Conservation (phyloP, 2,797 vertebrate genomes). For the Podarcis siculus region DNA sequence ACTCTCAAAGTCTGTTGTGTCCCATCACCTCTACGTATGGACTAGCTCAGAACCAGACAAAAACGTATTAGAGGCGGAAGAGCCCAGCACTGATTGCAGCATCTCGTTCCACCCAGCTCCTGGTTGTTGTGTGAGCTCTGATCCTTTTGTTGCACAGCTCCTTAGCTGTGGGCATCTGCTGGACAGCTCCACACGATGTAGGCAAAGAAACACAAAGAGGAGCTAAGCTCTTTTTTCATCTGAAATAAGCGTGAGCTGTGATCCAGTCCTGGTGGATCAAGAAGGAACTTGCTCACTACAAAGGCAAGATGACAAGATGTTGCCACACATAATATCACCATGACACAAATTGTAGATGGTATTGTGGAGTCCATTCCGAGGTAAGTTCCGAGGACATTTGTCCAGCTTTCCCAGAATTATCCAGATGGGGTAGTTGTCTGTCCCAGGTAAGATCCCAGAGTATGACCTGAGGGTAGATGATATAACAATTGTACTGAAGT, state of each 20-base stretch:
- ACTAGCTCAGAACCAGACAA: neutral
- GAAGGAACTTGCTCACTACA: neutral
- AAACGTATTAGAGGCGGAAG: neutral
- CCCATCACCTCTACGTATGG: neutral
- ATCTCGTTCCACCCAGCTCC: neutral
- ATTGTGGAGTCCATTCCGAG: neutral
- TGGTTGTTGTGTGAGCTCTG: no score
- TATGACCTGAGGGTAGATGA: no score
- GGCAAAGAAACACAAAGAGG: neutral
- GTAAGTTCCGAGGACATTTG: neutral
- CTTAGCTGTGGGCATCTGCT: no score
- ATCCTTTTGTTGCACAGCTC: no score
- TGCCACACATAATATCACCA: neutral
- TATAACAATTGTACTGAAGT: no score
- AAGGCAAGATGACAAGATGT: neutral
- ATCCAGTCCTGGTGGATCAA: neutral
- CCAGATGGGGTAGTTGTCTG: no score
- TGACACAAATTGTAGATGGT: neutral
- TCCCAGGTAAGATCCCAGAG: no score
- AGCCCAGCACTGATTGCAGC: neutral
- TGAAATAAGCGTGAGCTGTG: neutral
- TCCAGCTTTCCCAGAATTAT: neutral
- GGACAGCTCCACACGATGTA: no score
- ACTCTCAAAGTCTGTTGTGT: neutral
- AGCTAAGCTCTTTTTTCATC: neutral